A percentile compares a stretch with the other conserved stretches of the same genome.
These are phyloP conservation scores for Lepus townsendii DNA, from an alignment of 2,797 vertebrate species.

Conservation along the genomic window DNA sequence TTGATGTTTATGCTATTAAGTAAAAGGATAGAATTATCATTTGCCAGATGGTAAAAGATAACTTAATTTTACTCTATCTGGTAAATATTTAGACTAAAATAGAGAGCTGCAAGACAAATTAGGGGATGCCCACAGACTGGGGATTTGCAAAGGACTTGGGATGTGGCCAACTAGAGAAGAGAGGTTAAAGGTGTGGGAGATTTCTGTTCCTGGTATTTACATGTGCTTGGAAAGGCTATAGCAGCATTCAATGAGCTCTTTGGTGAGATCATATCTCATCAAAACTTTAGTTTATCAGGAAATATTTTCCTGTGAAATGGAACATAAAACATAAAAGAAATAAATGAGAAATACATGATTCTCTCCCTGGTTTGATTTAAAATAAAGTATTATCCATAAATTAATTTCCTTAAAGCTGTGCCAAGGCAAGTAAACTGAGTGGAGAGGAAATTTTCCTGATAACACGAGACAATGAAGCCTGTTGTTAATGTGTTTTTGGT, in stretches of 20 bases:
- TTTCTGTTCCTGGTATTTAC: not conserved
- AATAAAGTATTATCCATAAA: conserved; percentile 65
- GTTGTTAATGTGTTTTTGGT: conserved; percentile 57
- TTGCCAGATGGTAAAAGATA: not conserved
- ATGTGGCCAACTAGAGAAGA: too few species aligned
- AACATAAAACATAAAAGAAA: conserved; percentile 62
- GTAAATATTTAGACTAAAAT: not conserved
- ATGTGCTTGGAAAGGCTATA: not conserved
- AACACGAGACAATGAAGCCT: conserved; percentile 57
- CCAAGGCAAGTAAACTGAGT: conserved; percentile 52
- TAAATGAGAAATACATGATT: conserved; percentile 71
- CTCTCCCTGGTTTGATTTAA: conserved; percentile 56
- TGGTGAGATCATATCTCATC: conserved; percentile 8
- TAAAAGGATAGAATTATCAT: not conserved
- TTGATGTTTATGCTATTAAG: conserved; percentile 8
- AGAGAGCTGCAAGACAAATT: not conserved
- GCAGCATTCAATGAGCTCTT: conserved; percentile 42
- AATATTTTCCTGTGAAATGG: conserved; percentile 66
- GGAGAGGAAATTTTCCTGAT: conserved; percentile 66
- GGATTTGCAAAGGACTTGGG: not conserved
- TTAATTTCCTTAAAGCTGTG: conserved; percentile 59
- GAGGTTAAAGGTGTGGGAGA: not conserved
- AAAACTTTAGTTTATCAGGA: conserved; percentile 69
- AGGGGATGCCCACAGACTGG: not conserved
- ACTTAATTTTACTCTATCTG: not conserved